Evolutionary conservation across 2,888 invertebrate genomes (phyloP).

Genomic region (Brenthis ino): DNA sequence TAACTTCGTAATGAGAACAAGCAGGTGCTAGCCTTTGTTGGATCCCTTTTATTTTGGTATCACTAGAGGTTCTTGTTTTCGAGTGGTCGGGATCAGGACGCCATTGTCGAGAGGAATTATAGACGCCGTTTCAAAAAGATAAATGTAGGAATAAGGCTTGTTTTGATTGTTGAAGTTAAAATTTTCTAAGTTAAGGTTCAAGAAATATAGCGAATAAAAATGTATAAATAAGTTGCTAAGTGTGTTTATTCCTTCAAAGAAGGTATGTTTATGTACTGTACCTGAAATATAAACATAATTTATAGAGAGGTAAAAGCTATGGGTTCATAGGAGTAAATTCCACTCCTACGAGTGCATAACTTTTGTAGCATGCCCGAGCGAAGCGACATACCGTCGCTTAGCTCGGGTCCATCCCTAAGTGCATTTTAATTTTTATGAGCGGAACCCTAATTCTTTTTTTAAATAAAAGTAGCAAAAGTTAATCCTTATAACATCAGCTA

Average conservation of each 20-base stretch:
- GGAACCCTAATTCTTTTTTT: too few relatives aligned
- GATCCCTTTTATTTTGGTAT: conserved; percentile 13
- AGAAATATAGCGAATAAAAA: background rate
- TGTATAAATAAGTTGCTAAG: background rate
- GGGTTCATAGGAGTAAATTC: too few relatives aligned
- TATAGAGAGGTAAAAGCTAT: too few relatives aligned
- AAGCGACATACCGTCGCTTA: too few relatives aligned
- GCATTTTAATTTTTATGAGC: too few relatives aligned
- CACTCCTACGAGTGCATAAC: too few relatives aligned
- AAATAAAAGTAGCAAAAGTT: too few relatives aligned
- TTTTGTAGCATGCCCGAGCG: too few relatives aligned
- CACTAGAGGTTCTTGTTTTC: conserved; percentile 13
- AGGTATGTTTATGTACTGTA: too few relatives aligned
- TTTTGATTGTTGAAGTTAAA: conserved; percentile 9
- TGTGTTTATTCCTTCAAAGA: background rate
- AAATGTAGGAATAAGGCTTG: conserved; percentile 10
- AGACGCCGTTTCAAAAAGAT: background rate
- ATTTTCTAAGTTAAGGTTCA: background rate
- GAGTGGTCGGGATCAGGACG: conserved; percentile 20
- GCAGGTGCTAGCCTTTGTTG: conserved; percentile 31
- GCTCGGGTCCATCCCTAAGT: too few relatives aligned
- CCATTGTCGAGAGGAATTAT: conserved; percentile 21
- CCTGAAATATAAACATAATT: too few relatives aligned
- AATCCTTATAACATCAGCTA: too few relatives aligned
- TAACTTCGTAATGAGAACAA: conserved; percentile 32